phyloP scores from a whole-genome alignment of 2,797 vertebrate genomes.

The Danio kyathit region DNA sequence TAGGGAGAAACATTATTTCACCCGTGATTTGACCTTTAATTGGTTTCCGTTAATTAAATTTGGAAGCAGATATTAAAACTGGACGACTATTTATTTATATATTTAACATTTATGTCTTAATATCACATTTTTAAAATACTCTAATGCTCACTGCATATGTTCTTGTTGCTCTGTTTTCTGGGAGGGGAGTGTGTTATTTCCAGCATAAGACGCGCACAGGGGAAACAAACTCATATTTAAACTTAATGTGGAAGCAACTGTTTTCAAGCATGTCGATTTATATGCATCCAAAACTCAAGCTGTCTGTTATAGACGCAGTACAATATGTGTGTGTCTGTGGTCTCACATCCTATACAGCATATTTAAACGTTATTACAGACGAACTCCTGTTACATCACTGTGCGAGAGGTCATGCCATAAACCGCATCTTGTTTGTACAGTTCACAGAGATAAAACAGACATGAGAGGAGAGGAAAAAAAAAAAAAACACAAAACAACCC shows the following conservation, averaged over 20 bases:
- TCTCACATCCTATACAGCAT: constrained; percentile 35
- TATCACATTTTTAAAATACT: not conserved
- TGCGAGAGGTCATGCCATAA: constrained; percentile 36
- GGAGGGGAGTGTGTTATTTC: constrained; percentile 2
- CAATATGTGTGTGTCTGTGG: not conserved
- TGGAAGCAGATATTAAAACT: too few relatives aligned
- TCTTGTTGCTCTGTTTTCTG: constrained; percentile 3
- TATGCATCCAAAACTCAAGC: constrained; percentile 22
- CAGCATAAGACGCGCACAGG: constrained; percentile 16
- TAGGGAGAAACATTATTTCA: too few relatives aligned
- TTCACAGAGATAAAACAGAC: constrained; percentile 54
- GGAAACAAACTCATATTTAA: constrained; percentile 32
- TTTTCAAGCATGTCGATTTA: constrained; percentile 31
- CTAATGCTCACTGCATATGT: not conserved
- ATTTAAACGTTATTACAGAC: constrained; percentile 41
- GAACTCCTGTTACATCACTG: constrained; percentile 44
- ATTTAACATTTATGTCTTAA: too few relatives aligned
- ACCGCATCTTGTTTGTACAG: constrained; percentile 41
- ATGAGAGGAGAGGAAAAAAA: constrained; percentile 27
- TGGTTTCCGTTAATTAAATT: too few relatives aligned
- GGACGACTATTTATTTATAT: too few relatives aligned
- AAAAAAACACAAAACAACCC: constrained; percentile 21
- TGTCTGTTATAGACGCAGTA: constrained; percentile 6
- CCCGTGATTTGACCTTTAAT: too few relatives aligned
- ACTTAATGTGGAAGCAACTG: constrained; percentile 22